Base-by-base conservation (phyloP, 2,113 vertebrate species). In the Clarias batrachus region DNA sequence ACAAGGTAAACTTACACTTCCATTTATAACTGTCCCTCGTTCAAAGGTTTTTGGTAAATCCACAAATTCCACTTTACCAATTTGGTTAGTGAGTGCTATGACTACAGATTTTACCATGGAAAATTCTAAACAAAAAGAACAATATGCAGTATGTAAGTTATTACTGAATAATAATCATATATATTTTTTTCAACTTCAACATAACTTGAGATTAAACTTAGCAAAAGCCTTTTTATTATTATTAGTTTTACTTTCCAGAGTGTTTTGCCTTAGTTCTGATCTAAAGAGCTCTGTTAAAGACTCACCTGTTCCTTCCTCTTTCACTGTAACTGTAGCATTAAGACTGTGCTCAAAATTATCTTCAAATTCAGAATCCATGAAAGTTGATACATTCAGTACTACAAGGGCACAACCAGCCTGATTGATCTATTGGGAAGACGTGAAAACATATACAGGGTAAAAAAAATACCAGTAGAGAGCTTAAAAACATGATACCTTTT, bases 231-330 rank as follows among this genome's bases (percentile, higher is more conserved):
- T 59, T 59, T 6, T 48, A 48, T 48, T 48, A 6, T 48, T 48
- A 48, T 48, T 48, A 48, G 30, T 33, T 33, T 33, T 33, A 33
- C 12, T 65, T 65, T 65, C n/a, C 21, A 21, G 60, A 62, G 25
- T n/a, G 25, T 11, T n/a, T 65, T 65, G 63, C 21, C 60, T 25
- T 62, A 23, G 60, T 17, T 25, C n/a, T 25, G 9, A 25, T 66
- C 41, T 8, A 8, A 41, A 48, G 48, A 37, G 3, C 1, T 48
- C 48, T 52, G 19, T 37, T 37, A 37, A 17, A 48, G 4, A 70
- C 90, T 90, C 83, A 86, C 94, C 93, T 77, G 94, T 95, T 2
- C 93, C 94, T 11, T 94, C 92, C 52, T 95, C 94, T 81, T 89
- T 87, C 62, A 94, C 33, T 0, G 70, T 63, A 25, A 65, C 87